These are phyloP conservation scores for Polypedilum vanderplanki DNA, from an alignment of 1,140 invertebrate species.

Conservation along the genomic window DNA sequence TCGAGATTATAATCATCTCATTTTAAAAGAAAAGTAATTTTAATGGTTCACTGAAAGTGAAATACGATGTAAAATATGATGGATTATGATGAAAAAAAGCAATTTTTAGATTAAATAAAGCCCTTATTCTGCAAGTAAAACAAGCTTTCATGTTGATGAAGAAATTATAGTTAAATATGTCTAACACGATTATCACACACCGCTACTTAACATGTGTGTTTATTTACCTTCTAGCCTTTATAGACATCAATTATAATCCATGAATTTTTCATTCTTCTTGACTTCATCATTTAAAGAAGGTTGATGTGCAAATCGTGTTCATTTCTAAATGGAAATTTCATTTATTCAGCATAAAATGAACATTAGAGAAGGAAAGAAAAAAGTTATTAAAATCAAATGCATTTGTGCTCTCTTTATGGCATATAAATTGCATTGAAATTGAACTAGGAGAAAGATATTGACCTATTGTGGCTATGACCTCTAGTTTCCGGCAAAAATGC, in stretches of 20 bases:
- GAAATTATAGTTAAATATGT: not conserved
- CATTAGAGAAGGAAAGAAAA: not conserved
- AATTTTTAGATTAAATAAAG: too few species aligned
- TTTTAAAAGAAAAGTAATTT: too few species aligned
- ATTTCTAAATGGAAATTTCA: slow-evolving; percentile 6
- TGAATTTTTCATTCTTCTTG: not conserved
- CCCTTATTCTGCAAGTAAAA: too few species aligned
- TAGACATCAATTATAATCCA: not conserved
- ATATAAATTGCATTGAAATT: not conserved
- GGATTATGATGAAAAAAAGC: too few species aligned
- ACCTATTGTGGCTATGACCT: slow-evolving; percentile 23
- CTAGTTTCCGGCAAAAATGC: slow-evolving; percentile 23
- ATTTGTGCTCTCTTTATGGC: not conserved
- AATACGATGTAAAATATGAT: too few species aligned
- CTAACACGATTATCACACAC: slow-evolving; percentile 10
- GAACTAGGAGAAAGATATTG: slow-evolving; percentile 9
- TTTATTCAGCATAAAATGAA: not conserved
- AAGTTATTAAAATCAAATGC: slow-evolving; percentile 23
- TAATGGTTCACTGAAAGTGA: too few species aligned
- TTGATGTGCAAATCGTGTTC: slow-evolving; percentile 27
- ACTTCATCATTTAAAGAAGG: not conserved
- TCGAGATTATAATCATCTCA: too few species aligned
- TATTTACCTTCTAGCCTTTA: not conserved
- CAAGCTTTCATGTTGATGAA: too few species aligned
- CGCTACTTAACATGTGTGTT: not conserved